phyloP scores from a whole-genome alignment of 2,113 vertebrate genomes.

The Apodemus sylvaticus region DNA sequence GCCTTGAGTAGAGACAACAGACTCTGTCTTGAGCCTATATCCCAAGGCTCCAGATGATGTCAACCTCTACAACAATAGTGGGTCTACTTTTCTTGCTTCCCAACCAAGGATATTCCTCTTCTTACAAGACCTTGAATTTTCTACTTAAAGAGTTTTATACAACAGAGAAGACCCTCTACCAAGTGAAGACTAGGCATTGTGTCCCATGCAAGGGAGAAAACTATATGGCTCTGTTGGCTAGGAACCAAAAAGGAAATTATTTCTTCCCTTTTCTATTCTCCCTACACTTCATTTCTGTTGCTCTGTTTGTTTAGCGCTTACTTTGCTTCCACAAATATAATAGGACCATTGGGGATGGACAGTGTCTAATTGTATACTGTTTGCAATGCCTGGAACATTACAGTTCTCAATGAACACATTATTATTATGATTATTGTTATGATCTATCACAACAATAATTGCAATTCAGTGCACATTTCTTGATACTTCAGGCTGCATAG shows the following conservation, averaged over 20 bases:
- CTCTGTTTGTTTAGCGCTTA: not conserved
- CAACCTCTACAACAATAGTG: not conserved
- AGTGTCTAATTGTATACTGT: conserved; percentile 46
- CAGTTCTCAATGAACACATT: conserved; percentile 36
- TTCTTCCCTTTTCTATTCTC: not conserved
- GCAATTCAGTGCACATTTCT: conserved; percentile 44
- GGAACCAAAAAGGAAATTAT: not conserved
- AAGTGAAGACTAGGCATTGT: not conserved
- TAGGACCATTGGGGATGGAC: conserved; percentile 39
- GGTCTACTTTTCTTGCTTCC: not conserved
- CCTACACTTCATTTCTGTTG: not conserved
- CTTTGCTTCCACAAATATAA: conserved; percentile 47
- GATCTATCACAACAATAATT: conserved; percentile 59
- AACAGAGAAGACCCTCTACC: not conserved
- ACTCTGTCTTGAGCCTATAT: not conserved
- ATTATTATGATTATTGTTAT: conserved; percentile 71
- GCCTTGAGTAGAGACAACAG: not conserved
- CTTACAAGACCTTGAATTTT: not conserved
- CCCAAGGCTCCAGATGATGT: too few relatives aligned
- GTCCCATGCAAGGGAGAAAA: not conserved
- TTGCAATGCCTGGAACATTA: conserved; percentile 51
- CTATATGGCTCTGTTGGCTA: not conserved
- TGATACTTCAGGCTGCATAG: not conserved
- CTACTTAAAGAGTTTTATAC: not conserved
- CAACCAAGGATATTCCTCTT: not conserved